Percentiles rank a stretch among this genome's conserved stretches.
Conservation (phyloP, 2,113 vertebrate genomes). For the Heptranchias perlo region DNA sequence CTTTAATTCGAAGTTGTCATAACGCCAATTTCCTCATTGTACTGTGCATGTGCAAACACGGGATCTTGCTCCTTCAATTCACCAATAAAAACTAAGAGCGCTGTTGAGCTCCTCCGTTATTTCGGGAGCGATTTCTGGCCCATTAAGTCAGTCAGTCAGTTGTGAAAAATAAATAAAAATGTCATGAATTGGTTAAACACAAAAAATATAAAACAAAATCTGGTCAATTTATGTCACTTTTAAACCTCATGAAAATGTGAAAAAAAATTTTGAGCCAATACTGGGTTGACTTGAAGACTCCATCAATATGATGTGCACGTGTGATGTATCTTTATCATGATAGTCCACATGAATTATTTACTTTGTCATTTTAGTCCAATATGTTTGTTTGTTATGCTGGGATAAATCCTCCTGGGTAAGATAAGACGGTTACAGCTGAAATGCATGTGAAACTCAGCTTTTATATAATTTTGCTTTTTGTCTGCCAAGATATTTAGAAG, state of each 20-base stretch:
- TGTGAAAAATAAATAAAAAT: background rate
- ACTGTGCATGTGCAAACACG: no score
- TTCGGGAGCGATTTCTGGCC: no score
- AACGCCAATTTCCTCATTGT: no score
- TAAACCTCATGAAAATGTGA: background rate
- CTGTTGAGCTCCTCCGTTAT: no score
- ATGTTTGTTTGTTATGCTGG: background rate
- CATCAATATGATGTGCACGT: background rate
- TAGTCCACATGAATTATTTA: background rate
- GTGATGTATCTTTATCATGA: background rate
- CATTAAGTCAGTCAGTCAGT: background rate
- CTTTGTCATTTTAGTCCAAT: background rate
- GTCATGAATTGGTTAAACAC: background rate
- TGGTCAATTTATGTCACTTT: background rate
- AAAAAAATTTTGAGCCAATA: background rate
- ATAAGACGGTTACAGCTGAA: no score
- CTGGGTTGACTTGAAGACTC: background rate
- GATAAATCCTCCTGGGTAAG: background rate
- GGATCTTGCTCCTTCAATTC: no score
- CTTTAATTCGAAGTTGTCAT: no score
- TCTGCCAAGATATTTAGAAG: background rate
- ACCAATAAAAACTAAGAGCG: no score
- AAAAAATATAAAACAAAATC: background rate
- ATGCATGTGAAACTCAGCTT: background rate
- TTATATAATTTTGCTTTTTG: background rate